Base-by-base conservation (phyloP, 2,888 invertebrate genomes). In the Eulithis prunata region DNA sequence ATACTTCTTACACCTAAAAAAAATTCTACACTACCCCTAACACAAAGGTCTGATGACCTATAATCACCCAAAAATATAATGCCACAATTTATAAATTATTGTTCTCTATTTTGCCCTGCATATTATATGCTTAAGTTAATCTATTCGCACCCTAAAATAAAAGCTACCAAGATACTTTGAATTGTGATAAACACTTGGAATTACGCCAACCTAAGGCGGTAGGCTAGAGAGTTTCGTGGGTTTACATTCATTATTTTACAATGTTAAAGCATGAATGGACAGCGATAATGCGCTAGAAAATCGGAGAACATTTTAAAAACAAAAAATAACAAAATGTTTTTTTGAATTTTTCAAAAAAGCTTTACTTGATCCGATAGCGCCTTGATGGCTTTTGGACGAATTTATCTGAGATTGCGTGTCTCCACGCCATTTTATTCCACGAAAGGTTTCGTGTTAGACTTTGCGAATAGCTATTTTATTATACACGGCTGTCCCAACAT, bases 211-310 rank as follows among this genome's bases (percentile, higher is more conserved):
- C 28, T 49, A 55, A 28, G 45, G 62, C 46, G 38, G 41, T 32
- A 47, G 56, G 60, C 62, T 63, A 63, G 57, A 57, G 57, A 46
- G 62, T 62, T 66, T 62, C 66, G 62, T 62, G 54, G 53, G 57
- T 57, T 55, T 57, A 57, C 65, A 66, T 66, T 62, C 51, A 49
- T 21, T 36, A 46, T 46, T 49, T 55, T 32, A 47, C 5, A 52
- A 43, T 45, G 28, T 46, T 54, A 54, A 14, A 47, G 32, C 13
- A 21, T 54, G 38, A 55, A 36, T 56, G 46, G 56, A 64, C 64
- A 58, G 51, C 56, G 45, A 32, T 57, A 51, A 36, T 11, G 13
- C 10, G 45, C 47, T 36, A 28, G 28, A 62, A 55, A 62, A n/a
- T 62, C 21, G 47, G 8, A 49, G 28, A 49, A 32, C 38, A 41